These are phyloP conservation scores for Ichneumoninae sp. DNA, from an alignment of 2,888 invertebrate genomes.

Conservation along the genomic window DNA sequence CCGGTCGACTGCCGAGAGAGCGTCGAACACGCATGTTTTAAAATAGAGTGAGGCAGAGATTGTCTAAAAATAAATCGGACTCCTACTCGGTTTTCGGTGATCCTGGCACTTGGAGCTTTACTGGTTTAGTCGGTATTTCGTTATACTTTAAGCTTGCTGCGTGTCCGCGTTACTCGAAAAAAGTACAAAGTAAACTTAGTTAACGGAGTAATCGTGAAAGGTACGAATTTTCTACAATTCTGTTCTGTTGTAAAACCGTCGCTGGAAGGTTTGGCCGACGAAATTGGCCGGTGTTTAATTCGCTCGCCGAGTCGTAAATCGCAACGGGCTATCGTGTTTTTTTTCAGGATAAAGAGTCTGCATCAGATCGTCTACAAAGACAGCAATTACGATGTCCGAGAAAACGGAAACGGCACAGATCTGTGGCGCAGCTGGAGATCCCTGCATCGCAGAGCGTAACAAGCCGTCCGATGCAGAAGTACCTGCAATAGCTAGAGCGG, in stretches of 20 bases:
- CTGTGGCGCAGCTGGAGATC: slow-evolving; percentile 70
- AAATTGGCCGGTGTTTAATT: neutral
- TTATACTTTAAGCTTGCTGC: slow-evolving; percentile 10
- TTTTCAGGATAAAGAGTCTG: slow-evolving; percentile 7
- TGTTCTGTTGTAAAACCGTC: neutral
- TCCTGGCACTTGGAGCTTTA: slow-evolving; percentile 57
- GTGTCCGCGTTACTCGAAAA: slow-evolving; percentile 4
- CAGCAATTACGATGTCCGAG: slow-evolving; percentile 69
- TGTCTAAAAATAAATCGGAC: slow-evolving; percentile 79
- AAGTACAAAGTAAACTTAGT: slow-evolving; percentile 1
- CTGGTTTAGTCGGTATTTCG: slow-evolving; percentile 37
- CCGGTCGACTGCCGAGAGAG: slow-evolving; percentile 32
- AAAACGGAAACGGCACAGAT: slow-evolving; percentile 53
- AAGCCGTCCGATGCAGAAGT: slow-evolving; percentile 41
- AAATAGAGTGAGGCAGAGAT: slow-evolving; percentile 78
- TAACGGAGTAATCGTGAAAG: neutral
- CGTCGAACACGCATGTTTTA: slow-evolving; percentile 70
- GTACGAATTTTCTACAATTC: slow-evolving; percentile 3
- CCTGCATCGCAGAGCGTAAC: slow-evolving; percentile 61
- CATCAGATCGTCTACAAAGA: neutral
- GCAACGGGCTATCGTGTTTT: neutral
- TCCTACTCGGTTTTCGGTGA: slow-evolving; percentile 58
- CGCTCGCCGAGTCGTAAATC: neutral
- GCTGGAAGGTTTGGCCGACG: neutral
- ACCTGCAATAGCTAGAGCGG: slow-evolving; percentile 47